Conservation (phyloP, 92 coral and sea anemone genomes). For the Heliopora coerulea region DNA sequence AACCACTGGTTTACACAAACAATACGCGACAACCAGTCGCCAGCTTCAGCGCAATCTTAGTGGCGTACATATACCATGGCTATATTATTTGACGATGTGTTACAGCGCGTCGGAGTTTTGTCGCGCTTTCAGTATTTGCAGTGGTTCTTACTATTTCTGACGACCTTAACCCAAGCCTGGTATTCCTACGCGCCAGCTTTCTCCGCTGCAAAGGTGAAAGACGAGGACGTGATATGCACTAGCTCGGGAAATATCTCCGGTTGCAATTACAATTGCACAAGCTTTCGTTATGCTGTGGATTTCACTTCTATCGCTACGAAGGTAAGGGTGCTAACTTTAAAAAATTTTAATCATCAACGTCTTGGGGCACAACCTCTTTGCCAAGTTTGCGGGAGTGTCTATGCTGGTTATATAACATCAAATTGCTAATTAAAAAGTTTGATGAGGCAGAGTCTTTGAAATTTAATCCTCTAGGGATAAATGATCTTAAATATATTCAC, state of each 20-base stretch:
- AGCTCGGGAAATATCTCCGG: slow-evolving; percentile 48
- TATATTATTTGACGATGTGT: slow-evolving; percentile 59
- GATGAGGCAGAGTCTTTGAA: too few species aligned
- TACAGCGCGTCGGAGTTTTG: slow-evolving; percentile 64
- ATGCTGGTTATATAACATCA: too few species aligned
- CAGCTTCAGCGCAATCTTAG: too few species aligned
- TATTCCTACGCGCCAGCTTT: slow-evolving; percentile 92
- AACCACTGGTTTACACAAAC: too few species aligned
- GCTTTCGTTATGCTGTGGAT: slow-evolving; percentile 53
- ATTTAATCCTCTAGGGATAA: too few species aligned
- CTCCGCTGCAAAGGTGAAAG: slow-evolving; percentile 73
- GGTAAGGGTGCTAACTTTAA: slow-evolving; percentile 53
- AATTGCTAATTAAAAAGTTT: too few species aligned
- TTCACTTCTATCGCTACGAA: slow-evolving; percentile 79
- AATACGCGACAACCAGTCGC: too few species aligned
- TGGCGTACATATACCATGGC: not conserved
- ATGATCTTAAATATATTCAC: too few species aligned
- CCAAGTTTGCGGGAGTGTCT: too few species aligned
- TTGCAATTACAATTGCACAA: slow-evolving; percentile 55
- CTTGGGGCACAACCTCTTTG: too few species aligned
- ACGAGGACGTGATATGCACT: not conserved
- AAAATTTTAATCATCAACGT: too few species aligned
- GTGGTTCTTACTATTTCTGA: slow-evolving; percentile 72
- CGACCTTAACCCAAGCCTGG: slow-evolving; percentile 86
- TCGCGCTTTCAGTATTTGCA: slow-evolving; percentile 78